Conservation (phyloP, 2,113 vertebrate genomes). For the Rhinichthys klamathensis region DNA sequence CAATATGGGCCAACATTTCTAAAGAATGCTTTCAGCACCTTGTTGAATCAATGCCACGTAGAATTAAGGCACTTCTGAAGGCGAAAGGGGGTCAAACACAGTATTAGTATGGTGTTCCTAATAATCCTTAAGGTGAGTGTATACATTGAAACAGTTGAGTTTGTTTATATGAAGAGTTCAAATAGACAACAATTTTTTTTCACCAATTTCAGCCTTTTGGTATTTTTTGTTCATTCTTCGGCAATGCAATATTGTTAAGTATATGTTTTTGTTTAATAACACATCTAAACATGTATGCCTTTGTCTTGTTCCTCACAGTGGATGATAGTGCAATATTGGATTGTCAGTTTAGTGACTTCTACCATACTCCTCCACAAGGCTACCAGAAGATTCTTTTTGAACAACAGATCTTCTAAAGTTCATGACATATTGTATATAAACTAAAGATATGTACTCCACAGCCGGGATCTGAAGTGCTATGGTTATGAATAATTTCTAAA, state of each 20-base stretch:
- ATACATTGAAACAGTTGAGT: neutral
- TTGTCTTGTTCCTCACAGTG: constrained; percentile 76
- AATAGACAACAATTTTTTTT: neutral
- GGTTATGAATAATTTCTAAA: neutral
- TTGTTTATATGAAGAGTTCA: neutral
- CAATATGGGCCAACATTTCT: too few species aligned
- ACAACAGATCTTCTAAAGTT: constrained; percentile 94
- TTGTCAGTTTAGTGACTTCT: constrained; percentile 99
- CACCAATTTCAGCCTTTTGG: too few species aligned
- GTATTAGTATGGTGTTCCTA: too few species aligned
- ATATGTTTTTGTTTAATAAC: neutral
- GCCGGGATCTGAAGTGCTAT: neutral
- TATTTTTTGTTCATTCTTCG: too few species aligned
- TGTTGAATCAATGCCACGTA: too few species aligned
- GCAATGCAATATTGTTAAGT: neutral
- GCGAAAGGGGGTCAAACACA: too few species aligned
- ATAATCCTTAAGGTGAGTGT: too few species aligned
- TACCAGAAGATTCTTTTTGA: constrained; percentile 99
- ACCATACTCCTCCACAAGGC: constrained; percentile 89
- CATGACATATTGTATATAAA: neutral
- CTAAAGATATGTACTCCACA: neutral
- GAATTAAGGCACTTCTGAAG: too few species aligned
- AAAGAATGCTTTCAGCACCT: too few species aligned
- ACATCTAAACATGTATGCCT: neutral
- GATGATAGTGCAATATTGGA: constrained; percentile 99